Evolutionary conservation across 2,888 invertebrate species (phyloP).

Genomic region (Drosophila birchii): DNA sequence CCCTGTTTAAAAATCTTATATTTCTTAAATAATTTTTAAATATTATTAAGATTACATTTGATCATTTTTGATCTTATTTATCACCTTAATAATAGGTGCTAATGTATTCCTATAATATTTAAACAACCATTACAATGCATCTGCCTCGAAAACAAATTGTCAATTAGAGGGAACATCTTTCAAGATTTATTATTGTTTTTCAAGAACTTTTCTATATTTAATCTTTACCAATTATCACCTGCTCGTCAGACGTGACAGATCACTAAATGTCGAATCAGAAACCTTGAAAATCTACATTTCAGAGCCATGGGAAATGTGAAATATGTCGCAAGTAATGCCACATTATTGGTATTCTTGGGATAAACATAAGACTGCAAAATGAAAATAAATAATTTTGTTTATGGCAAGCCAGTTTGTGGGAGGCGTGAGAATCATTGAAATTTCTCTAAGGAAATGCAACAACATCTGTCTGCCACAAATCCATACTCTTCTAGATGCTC

Average conservation of each 20-base stretch:
- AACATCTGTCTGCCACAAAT: background rate
- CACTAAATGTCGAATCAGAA: conserved; percentile 14
- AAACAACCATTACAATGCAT: conserved; percentile 1
- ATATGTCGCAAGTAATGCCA: conserved; percentile 19
- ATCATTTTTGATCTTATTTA: background rate
- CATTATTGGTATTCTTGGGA: conserved; percentile 3
- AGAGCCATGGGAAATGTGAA: conserved; percentile 1
- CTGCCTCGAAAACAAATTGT: background rate
- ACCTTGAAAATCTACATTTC: conserved; percentile 29
- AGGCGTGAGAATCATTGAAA: conserved; percentile 13
- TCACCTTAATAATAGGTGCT: background rate
- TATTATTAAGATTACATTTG: background rate
- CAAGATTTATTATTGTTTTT: conserved; percentile 14
- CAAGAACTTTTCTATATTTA: conserved; percentile 14
- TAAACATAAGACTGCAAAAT: conserved; percentile 3
- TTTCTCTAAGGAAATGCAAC: conserved; percentile 1
- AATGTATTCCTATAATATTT: background rate
- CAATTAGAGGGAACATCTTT: conserved; percentile 3
- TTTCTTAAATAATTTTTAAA: background rate
- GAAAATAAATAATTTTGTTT: conserved; percentile 39
- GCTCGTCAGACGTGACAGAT: conserved; percentile 27
- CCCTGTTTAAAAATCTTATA: no score
- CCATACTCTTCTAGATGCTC: conserved; percentile 7
- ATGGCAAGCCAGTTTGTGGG: conserved; percentile 5
- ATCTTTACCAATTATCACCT: conserved; percentile 21